A percentile compares a stretch with the other conserved stretches of the same genome.
Conservation (phyloP, 2,797 vertebrate species). For the Mus minutoides region DNA sequence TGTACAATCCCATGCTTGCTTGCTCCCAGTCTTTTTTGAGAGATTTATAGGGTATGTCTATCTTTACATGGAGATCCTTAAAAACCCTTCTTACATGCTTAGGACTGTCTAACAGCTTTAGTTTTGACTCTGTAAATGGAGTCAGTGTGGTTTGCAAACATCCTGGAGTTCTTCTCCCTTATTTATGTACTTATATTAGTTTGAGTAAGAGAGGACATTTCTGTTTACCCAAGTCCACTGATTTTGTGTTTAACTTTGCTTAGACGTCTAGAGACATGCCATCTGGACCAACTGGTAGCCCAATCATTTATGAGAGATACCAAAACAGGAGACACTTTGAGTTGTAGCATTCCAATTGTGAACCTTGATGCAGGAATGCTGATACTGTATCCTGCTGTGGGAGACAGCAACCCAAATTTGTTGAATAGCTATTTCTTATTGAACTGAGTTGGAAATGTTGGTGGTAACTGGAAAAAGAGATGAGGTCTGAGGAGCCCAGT, state of each 20-base stretch:
- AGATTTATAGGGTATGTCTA: neutral
- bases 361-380: neutral
- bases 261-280: conserved; percentile 48
- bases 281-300: conserved; percentile 32
- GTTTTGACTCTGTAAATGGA: neutral
- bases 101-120: neutral
- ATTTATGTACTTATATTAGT: neutral
- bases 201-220: neutral
- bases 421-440: neutral
- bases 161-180: neutral
- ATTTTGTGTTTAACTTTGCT: conserved; percentile 51
- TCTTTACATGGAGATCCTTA: neutral
- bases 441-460: neutral
- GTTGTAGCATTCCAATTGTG: neutral
- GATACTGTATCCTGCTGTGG: neutral
- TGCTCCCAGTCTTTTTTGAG: neutral
- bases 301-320: conserved; percentile 44
- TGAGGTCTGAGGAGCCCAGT: neutral
- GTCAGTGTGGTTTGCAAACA: neutral
- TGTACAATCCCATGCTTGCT: conserved; percentile 52
- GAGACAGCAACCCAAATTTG: conserved; percentile 2
- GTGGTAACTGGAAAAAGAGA: neutral
- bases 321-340: conserved; percentile 40
- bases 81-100: neutral
- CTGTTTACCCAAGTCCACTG: neutral